Evolutionary conservation across 2,888 invertebrate species (phyloP).

Genomic region (Ptychoptera albimana): DNA sequence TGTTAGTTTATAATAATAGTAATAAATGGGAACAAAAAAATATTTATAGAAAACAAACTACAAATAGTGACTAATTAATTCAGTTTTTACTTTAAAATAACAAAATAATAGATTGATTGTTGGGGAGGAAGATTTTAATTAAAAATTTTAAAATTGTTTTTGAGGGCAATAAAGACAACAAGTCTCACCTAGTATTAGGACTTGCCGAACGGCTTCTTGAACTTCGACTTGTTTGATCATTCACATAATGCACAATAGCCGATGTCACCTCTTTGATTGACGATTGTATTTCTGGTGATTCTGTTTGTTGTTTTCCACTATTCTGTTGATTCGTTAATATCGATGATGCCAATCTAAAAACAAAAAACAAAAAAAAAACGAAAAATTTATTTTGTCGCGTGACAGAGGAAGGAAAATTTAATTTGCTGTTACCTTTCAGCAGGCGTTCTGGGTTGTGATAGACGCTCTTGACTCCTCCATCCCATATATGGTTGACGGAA

Average conservation of each 20-base stretch:
- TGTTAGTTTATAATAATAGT: neutral
- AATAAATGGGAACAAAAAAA: no score
- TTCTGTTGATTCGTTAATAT: constrained; percentile 37
- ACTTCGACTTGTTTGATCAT: constrained; percentile 45
- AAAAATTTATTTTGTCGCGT: neutral
- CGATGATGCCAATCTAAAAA: constrained; percentile 47
- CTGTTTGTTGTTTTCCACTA: constrained; percentile 31
- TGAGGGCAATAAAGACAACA: no score
- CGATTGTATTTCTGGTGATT: constrained; percentile 53
- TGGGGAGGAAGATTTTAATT: no score
- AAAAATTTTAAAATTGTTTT: no score
- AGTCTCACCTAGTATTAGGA: constrained; percentile 26
- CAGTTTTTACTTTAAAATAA: no score
- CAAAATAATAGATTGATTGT: no score
- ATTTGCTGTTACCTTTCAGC: constrained; percentile 47
- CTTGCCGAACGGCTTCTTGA: constrained; percentile 30
- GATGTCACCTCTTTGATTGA: constrained; percentile 87
- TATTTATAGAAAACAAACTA: no score
- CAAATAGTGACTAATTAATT: no score
- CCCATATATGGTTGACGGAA: constrained; percentile 80
- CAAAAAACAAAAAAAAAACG: neutral
- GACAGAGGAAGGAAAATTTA: neutral
- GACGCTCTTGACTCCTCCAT: constrained; percentile 75
- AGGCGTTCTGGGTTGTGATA: constrained; percentile 65
- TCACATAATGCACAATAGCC: constrained; percentile 82